phyloP scores from a whole-genome alignment of 2,113 vertebrate species.

The Chamaea fasciata region DNA sequence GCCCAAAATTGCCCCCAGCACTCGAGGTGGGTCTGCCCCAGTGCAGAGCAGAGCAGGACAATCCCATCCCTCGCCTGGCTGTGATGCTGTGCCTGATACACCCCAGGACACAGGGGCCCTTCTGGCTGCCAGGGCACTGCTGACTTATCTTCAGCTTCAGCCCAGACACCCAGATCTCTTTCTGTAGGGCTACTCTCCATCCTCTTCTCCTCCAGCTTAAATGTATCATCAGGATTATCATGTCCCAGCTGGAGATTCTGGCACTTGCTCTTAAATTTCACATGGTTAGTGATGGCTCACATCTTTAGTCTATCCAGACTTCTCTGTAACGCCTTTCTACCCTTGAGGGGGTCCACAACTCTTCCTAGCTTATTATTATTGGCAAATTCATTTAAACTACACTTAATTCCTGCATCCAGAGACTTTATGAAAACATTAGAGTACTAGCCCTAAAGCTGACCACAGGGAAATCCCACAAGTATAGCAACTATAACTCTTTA shows the following conservation, averaged over 20 bases:
- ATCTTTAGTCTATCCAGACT: not conserved
- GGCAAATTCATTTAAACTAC: not conserved
- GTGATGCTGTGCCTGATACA: not conserved
- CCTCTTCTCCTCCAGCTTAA: not conserved
- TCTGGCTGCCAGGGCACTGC: not conserved
- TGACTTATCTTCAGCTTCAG: not conserved
- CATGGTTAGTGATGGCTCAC: not conserved
- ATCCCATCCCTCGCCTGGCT: fast-evolving
- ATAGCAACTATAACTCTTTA: not conserved
- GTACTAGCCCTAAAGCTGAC: fast-evolving
- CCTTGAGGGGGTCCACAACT: not conserved
- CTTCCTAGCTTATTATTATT: not conserved
- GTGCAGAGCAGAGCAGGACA: fast-evolving
- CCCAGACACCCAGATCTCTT: not conserved
- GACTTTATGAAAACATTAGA: not conserved
- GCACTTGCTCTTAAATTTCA: not conserved
- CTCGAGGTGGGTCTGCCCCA: fast-evolving
- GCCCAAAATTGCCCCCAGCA: not conserved
- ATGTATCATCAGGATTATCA: not conserved
- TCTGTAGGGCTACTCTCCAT: not conserved
- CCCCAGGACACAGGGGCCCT: fast-evolving
- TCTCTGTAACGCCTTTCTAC: not conserved
- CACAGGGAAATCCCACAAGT: not conserved
- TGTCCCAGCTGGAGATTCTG: not conserved
- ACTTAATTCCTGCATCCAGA: not conserved